These are phyloP conservation scores for Atherinomorus stipes DNA, from an alignment of 2,113 vertebrate genomes.

Conservation along the genomic window DNA sequence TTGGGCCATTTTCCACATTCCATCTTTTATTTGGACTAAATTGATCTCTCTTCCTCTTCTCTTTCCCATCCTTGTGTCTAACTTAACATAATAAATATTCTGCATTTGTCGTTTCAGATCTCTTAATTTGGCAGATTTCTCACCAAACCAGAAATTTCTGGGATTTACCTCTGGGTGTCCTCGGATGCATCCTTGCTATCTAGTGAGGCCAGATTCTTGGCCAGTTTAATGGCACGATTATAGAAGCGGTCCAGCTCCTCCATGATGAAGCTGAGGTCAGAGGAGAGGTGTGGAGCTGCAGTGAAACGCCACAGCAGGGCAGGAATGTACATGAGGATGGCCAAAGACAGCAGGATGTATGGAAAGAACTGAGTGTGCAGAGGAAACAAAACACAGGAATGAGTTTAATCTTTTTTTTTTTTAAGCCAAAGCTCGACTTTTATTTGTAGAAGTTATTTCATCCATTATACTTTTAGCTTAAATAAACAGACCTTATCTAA, in stretches of 20 bases:
- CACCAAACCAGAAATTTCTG: too few species aligned
- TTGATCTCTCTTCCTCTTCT: too few species aligned
- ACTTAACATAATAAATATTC: too few species aligned
- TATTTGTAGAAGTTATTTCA: neutral
- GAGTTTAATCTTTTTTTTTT: too few species aligned
- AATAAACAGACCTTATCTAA: too few species aligned
- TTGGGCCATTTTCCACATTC: too few species aligned
- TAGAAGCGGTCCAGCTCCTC: slow-evolving; percentile 97
- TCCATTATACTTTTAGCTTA: too few species aligned
- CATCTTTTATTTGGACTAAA: too few species aligned
- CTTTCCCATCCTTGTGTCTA: too few species aligned
- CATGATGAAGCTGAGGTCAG: slow-evolving; percentile 96
- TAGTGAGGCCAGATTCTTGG: slow-evolving; percentile 82
- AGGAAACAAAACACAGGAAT: neutral
- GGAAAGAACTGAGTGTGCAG: slow-evolving; percentile 90
- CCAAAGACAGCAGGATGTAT: slow-evolving; percentile 90
- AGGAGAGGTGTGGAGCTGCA: slow-evolving; percentile 90
- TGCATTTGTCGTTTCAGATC: too few species aligned
- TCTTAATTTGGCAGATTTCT: too few species aligned
- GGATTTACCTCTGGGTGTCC: slow-evolving; percentile 70
- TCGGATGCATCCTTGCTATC: slow-evolving; percentile 75
- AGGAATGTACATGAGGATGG: slow-evolving; percentile 91
- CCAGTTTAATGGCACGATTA: slow-evolving; percentile 89
- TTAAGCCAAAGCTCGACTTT: neutral
- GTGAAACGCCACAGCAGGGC: slow-evolving; percentile 92